These are phyloP conservation scores for Mantis religiosa DNA, from an alignment of 2,888 invertebrate genomes.

Conservation along the genomic window DNA sequence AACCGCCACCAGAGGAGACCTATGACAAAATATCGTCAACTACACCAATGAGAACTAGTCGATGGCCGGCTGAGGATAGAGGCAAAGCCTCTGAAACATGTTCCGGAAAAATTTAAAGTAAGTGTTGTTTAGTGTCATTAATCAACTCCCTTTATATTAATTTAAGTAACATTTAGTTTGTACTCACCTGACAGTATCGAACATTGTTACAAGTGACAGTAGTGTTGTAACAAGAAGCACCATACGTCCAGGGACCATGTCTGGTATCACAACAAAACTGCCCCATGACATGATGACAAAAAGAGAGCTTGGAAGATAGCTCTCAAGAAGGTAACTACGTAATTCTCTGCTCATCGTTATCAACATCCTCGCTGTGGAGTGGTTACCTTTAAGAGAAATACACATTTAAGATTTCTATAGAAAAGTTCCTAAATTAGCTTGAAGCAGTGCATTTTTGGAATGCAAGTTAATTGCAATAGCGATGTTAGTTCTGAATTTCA, in stretches of 20 bases:
- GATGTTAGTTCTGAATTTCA: too few relatives aligned
- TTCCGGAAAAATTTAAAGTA: too few relatives aligned
- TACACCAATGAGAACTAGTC: too few relatives aligned
- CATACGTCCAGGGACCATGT: conserved; percentile 62
- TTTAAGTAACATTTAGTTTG: too few relatives aligned
- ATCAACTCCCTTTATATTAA: too few relatives aligned
- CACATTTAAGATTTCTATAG: background rate
- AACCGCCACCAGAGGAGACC: too few relatives aligned
- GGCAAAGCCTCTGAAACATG: too few relatives aligned
- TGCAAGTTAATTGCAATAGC: too few relatives aligned
- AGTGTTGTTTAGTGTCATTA: too few relatives aligned
- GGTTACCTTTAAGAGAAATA: conserved; percentile 50
- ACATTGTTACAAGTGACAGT: conserved; percentile 61
- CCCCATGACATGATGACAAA: conserved; percentile 66
- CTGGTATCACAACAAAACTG: conserved; percentile 62
- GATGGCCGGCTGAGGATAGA: too few relatives aligned
- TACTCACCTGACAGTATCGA: conserved; percentile 57
- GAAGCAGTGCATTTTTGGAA: too few relatives aligned
- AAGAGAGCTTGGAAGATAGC: conserved; percentile 59
- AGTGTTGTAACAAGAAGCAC: conserved; percentile 60
- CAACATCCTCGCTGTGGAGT: conserved; percentile 56
- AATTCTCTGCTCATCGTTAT: conserved; percentile 59
- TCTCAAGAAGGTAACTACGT: conserved; percentile 58
- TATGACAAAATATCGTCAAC: too few relatives aligned
- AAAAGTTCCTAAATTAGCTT: background rate